Evolutionary conservation across 1,140 invertebrate genomes (phyloP).

Genomic region (Microplitis demolitor): DNA sequence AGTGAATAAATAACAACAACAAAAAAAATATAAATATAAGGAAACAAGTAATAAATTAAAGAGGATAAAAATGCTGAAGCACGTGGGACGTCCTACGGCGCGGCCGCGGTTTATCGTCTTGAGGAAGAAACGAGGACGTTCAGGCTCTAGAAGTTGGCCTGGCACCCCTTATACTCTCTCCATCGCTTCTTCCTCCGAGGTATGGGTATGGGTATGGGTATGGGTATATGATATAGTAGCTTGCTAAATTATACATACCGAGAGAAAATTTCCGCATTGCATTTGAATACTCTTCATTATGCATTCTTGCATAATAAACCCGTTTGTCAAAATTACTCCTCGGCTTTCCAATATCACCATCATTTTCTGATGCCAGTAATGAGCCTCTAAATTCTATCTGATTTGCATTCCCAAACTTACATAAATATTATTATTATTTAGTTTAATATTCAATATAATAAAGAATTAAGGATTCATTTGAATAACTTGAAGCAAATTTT

Average conservation of each 20-base stretch:
- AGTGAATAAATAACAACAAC: not conserved
- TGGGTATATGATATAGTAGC: too few relatives aligned
- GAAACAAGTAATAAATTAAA: not conserved
- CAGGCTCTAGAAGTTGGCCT: slow-evolving; percentile 56
- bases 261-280: slow-evolving; percentile 14
- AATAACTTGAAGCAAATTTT: too few relatives aligned
- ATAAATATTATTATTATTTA: too few relatives aligned
- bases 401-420: too few relatives aligned
- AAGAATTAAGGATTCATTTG: too few relatives aligned
- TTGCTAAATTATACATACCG: not conserved
- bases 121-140: slow-evolving; percentile 51
- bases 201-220: slow-evolving; percentile 30
- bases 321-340: slow-evolving; percentile 11
- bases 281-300: slow-evolving; percentile 13
- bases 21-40: not conserved
- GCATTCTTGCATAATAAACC: slow-evolving; percentile 6
- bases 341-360: not conserved
- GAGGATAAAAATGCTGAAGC: slow-evolving; percentile 49
- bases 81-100: slow-evolving; percentile 40
- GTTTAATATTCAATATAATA: too few relatives aligned
- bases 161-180: slow-evolving; percentile 53
- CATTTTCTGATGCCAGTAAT: too few relatives aligned
- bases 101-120: slow-evolving; percentile 41
- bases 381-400: too few relatives aligned
- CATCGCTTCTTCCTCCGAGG: slow-evolving; percentile 49